Evolutionary conservation across 2,797 vertebrate genomes (phyloP).

Genomic region (Spheniscus humboldti): DNA sequence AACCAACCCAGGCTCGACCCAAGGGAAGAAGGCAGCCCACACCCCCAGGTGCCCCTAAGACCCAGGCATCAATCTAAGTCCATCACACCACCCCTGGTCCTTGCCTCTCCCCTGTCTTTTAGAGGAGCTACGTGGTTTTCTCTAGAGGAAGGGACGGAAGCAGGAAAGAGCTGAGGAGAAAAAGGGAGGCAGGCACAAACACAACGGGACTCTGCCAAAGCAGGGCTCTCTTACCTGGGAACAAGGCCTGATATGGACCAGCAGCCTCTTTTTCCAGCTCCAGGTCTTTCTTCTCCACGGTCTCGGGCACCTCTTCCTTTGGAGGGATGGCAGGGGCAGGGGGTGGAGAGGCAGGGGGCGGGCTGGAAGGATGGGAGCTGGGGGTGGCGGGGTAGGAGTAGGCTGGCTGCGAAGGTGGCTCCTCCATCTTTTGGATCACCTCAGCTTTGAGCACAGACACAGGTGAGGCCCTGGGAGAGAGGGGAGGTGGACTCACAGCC

Average conservation of each 20-base stretch:
- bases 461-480: constrained; percentile 78
- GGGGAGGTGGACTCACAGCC: constrained; percentile 79
- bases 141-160: constrained; percentile 18
- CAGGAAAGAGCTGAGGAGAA: constrained; percentile 33
- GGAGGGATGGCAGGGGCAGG: constrained; percentile 77
- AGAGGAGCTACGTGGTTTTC: background rate
- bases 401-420: constrained; percentile 72
- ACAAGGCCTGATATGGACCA: constrained; percentile 80
- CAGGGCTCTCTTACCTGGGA: constrained; percentile 80
- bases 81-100: background rate
- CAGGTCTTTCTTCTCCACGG: constrained; percentile 80
- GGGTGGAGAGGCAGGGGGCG: constrained; percentile 75
- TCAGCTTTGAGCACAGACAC: constrained; percentile 87
- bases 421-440: constrained; percentile 83
- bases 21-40: background rate
- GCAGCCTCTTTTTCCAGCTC: constrained; percentile 79
- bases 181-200: constrained; percentile 43
- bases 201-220: constrained; percentile 14
- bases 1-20: background rate
- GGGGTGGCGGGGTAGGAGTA: constrained; percentile 81
- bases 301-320: constrained; percentile 84
- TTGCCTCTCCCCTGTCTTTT: background rate
- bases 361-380: constrained; percentile 82
- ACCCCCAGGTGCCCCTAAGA: background rate
- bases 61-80: background rate